Evolutionary conservation across 2,888 invertebrate genomes (phyloP), one percentile per base, ranked within the genome.

Genomic region (Nomada flava): DNA sequence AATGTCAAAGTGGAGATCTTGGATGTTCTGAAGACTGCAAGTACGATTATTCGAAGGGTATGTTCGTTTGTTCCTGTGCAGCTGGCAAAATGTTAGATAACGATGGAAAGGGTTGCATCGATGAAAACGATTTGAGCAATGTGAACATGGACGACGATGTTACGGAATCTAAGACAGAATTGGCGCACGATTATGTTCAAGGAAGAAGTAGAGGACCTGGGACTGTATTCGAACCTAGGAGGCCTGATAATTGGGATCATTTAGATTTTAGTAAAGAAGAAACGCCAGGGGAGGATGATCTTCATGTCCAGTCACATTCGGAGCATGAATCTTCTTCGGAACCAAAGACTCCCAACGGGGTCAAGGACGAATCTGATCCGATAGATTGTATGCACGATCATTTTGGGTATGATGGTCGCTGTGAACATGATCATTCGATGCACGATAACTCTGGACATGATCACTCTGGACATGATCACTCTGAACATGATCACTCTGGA

Each of bases 41-140:
- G 71, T 97, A 96, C 89, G 95, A 97, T 91, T 96, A 96, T 89
- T 90, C 91, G 1, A 93, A 94, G 36, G 94, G 96, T 75, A 95
- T 95, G 67, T 97, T 97, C 90, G 93, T 93, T 47, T 97, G 97
- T 91, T 94, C 93, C 3, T 97, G 97, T 91, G 95, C 95, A 13
- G 92, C 94, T 55, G 95, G 95, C 47, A 90, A 95, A 94, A 88
- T 94, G 69, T 91, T 97, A 92, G 94, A 94, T 91, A 86, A 84
- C 18, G 94, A 94, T 88, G 94, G 92, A 20, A 95, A 94, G 90
- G 94, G 90, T 44, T 95, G 95, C 81, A 85, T 93, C 55, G 88
- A 91, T 42, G 86, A 89, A 5, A 87, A 87, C 73, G 91, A 92
- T 68, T 78, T 91, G 23, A 91, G 90, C 62, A 88, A 91, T 65